Evolutionary conservation across 2,888 invertebrate species (phyloP).

Genomic region (Ophion obscuratus): DNA sequence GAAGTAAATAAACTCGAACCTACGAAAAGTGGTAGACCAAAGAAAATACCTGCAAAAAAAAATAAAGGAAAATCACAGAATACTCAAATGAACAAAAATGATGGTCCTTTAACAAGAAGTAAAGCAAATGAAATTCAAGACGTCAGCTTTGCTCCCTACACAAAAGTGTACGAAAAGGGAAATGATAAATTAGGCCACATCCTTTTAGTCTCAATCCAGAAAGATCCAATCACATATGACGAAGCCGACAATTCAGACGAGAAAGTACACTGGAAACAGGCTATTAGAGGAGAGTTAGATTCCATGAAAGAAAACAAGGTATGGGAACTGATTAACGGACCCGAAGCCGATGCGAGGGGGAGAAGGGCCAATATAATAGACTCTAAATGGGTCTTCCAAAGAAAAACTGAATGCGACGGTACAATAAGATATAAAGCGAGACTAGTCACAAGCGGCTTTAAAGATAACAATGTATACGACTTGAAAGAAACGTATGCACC

Average conservation of each 20-base stretch:
- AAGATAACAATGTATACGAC: conserved; percentile 58
- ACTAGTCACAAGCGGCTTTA: conserved; percentile 59
- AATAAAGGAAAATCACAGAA: conserved; percentile 8
- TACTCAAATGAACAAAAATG: conserved; percentile 28
- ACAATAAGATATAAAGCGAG: conserved; percentile 51
- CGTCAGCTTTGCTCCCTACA: not conserved
- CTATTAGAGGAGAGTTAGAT: conserved; percentile 61
- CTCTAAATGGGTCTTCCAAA: conserved; percentile 33
- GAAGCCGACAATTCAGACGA: conserved; percentile 61
- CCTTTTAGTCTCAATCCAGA: conserved; percentile 48
- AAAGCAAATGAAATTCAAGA: conserved; percentile 20
- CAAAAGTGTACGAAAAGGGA: too few relatives aligned
- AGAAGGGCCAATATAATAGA: conserved; percentile 28
- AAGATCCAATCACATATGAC: conserved; percentile 58
- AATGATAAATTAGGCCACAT: conserved; percentile 9
- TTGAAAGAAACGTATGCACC: conserved; percentile 65
- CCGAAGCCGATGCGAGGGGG: conserved; percentile 12
- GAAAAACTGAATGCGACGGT: not conserved
- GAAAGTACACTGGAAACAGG: conserved; percentile 52
- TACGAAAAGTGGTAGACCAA: conserved; percentile 64
- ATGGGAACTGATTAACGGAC: conserved; percentile 56
- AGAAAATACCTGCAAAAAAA: conserved; percentile 32
- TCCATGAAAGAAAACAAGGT: conserved; percentile 67
- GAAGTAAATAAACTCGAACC: conserved; percentile 40
- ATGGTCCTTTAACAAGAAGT: conserved; percentile 46